Evolutionary conservation across 35 echinoderm and acorn worm genomes (phyloP), one percentile per base, ranked within the genome.

Genomic region (Apostichopus parvimensis): DNA sequence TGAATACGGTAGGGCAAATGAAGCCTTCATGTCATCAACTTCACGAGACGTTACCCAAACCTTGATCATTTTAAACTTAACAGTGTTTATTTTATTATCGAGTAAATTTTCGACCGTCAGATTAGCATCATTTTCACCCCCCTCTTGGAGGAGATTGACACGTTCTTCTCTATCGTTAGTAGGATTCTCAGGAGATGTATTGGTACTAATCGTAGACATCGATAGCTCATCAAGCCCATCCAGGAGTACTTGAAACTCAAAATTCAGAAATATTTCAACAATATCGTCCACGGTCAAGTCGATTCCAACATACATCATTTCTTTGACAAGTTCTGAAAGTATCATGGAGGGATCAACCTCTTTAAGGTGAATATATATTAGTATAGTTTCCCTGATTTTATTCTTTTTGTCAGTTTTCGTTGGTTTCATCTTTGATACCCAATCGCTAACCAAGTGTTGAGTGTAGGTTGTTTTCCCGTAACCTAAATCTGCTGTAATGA

Each of bases 41-140:
- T 88, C 86, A n/a, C 65, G 57, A 6, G 86, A 88, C 1, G 86
- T 88, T 25, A 88, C 86, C 86, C 86, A 88, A 9, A 88, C 86
- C 23, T 59, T 84, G 54, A 84, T 21, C 14, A n/a, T 52, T 12
- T n/a, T n/a, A 22, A 18, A 75, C 20, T 13, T 75, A 8, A 18
- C n/a, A 13, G 21, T 75, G 71, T 75, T 75, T 20, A 75, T 75
- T 18, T 14, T 6, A 22, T 75, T 24, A 75, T 75, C 0, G 13
- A 75, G 71, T 22, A 75, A 75, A 75, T 75, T 75, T 7, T 1
- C 71, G n/a, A 75, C 20, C 13, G 15, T 75, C 71, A 75, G 71
- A 9, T 8, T 61, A 61, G 58, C 0, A 12, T 61, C 58, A 61
- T 45, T 45, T 45, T 45, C 2, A 45, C 34, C 34, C 34, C 4